Evolutionary conservation across 2,113 vertebrate species (phyloP).

Genomic region (Lampris incognitus): DNA sequence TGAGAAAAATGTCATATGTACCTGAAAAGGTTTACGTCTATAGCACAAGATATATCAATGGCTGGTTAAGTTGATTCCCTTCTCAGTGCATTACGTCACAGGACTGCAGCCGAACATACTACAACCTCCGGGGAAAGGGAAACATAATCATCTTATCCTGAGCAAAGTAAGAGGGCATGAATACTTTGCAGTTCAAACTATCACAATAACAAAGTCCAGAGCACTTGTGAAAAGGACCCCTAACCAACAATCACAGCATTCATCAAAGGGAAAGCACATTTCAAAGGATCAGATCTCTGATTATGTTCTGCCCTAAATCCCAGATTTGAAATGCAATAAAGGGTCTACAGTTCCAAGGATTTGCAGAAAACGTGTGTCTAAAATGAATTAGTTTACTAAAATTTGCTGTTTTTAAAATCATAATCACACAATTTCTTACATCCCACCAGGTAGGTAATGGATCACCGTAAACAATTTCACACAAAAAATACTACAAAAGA

Average conservation of each 20-base stretch:
- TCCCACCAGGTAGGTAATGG: too few relatives aligned
- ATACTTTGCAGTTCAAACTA: constrained; percentile 12
- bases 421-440: too few relatives aligned
- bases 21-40: too few relatives aligned
- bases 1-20: too few relatives aligned
- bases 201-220: constrained; percentile 8
- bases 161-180: background rate
- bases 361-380: too few relatives aligned
- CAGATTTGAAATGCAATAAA: background rate
- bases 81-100: constrained; percentile 21
- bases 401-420: too few relatives aligned
- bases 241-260: constrained; percentile 6
- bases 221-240: background rate
- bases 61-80: too few relatives aligned
- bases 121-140: constrained; percentile 1
- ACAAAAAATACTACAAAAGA: too few relatives aligned
- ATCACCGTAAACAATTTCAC: too few relatives aligned
- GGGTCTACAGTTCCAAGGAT: too few relatives aligned
- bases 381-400: too few relatives aligned
- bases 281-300: background rate
- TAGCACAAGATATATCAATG: too few relatives aligned
- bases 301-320: background rate
- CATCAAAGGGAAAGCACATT: background rate
- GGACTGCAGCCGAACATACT: constrained; percentile 9
- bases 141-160: constrained; percentile 44